Percentiles rank a stretch among this genome's conserved stretches.
Evolutionary conservation across 2,888 invertebrate species (phyloP).

Genomic region (Aricia artaxerxes): DNA sequence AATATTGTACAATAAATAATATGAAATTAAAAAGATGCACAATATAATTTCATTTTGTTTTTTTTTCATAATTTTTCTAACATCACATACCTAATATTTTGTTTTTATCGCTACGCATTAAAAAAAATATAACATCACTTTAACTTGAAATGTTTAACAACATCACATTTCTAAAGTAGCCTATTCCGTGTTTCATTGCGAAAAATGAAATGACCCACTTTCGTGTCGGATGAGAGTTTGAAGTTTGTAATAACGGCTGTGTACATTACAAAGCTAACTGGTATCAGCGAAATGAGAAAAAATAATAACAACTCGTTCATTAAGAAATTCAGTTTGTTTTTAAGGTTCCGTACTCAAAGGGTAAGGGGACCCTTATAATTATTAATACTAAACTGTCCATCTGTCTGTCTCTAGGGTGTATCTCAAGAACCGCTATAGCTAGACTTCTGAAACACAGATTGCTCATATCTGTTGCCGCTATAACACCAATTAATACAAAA

Average conservation of each 20-base stretch:
- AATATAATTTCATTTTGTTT: not conserved
- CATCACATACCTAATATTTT: too few relatives aligned
- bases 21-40: not conserved
- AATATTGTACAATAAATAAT: not conserved
- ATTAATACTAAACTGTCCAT: too few relatives aligned
- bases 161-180: not conserved
- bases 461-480: too few relatives aligned
- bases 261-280: slow-evolving; percentile 35
- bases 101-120: too few relatives aligned
- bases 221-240: slow-evolving; percentile 31
- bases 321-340: slow-evolving; percentile 40
- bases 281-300: slow-evolving; percentile 38
- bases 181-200: not conserved
- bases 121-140: not conserved
- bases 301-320: slow-evolving; percentile 42
- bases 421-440: too few relatives aligned
- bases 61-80: not conserved
- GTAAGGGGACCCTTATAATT: too few relatives aligned
- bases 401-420: too few relatives aligned
- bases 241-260: slow-evolving; percentile 35
- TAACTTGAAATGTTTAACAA: not conserved
- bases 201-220: slow-evolving; percentile 17
- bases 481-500: too few relatives aligned
- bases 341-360: too few relatives aligned
- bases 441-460: too few relatives aligned